phyloP scores from a whole-genome alignment of 37 sponge, comb jelly and placozoan species.

The Ephydatia muelleri region DNA sequence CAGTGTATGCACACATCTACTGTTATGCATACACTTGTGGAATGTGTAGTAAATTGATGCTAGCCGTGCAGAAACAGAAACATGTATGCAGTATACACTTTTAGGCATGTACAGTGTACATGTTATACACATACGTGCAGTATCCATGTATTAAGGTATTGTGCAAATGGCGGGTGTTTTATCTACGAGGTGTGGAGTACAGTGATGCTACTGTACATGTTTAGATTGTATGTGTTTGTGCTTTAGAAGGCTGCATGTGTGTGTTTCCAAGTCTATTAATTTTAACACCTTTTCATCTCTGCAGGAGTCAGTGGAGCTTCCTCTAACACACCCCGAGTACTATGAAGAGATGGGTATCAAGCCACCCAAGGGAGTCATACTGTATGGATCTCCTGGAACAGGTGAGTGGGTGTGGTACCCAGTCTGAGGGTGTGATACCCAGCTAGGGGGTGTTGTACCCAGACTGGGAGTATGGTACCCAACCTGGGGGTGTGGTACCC shows the following conservation, averaged over 20 bases:
- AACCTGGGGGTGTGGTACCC: no score
- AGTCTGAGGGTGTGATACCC: not conserved
- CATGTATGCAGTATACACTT: no score
- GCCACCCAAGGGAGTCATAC: constrained; percentile 98
- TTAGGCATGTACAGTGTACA: not conserved
- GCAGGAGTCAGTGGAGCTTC: constrained; percentile 97
- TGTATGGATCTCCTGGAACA: constrained; percentile 99
- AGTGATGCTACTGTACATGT: no score
- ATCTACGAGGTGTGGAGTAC: not conserved
- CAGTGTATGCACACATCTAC: not conserved
- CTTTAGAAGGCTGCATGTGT: not conserved
- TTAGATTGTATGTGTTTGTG: not conserved
- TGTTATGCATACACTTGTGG: constrained; percentile 10
- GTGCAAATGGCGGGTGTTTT: not conserved
- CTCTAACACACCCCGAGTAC: constrained; percentile 97
- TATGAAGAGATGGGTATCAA: constrained; percentile 99
- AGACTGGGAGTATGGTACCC: not conserved
- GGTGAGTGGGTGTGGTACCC: constrained; percentile 47
- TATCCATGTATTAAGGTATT: not conserved
- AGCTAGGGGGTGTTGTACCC: not conserved
- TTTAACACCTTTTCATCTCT: constrained; percentile 4
- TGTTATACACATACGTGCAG: not conserved
- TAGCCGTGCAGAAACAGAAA: no score
- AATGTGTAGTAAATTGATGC: no score
- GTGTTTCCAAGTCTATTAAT: not conserved